Base-by-base conservation (phyloP, 2,888 invertebrate species). In the Stenchaetothrips biformis region DNA sequence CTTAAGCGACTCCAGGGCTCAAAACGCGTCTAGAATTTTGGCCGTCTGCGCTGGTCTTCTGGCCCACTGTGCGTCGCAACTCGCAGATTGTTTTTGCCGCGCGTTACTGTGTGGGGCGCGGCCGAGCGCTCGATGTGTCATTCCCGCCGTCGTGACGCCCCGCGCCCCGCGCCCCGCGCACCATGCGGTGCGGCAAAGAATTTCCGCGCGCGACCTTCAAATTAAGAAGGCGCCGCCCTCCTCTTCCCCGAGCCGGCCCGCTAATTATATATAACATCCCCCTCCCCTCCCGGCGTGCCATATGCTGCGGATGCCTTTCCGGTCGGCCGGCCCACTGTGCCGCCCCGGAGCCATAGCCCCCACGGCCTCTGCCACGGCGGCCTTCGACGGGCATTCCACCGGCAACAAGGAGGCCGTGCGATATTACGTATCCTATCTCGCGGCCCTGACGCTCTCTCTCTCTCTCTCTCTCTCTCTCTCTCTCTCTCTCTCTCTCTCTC, bases 251-350 rank as follows among this genome's bases (percentile, higher is more conserved):
- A 21, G 67, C 3, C 3, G n/a, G n/a, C 67, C 21, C 67, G 67
- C 67, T 25, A 74, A 74, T 67, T 67, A 67, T 67, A 67, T 67
- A n/a, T 74, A 74, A 74, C 67, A 9, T 53, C 53, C 67, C 4
- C 37, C 37, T 37, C 37, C 37, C 37, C 37, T 37, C 37, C 37
- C 37, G 1, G 37, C 37, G 67, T 74, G 67, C 21, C 67, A 74
- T 74, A 74, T 74, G 67, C 67, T 74, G 67, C 21, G 25, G 25
- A 74, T 74, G 67, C 25, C 67, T 21, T 74, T 74, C 67, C 25
- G 67, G 67, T 74, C 67, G 67, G 67, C 67, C n/a, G n/a, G n/a
- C n/a, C n/a, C n/a, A n/a, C n/a, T n/a, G n/a, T n/a, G n/a, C n/a
- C 53, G 13, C 53, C 53, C 53, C 11, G 8, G 67, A 74, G 67